phyloP scores from a whole-genome alignment of 2,797 vertebrate genomes.

The Eidolon dupreanum region DNA sequence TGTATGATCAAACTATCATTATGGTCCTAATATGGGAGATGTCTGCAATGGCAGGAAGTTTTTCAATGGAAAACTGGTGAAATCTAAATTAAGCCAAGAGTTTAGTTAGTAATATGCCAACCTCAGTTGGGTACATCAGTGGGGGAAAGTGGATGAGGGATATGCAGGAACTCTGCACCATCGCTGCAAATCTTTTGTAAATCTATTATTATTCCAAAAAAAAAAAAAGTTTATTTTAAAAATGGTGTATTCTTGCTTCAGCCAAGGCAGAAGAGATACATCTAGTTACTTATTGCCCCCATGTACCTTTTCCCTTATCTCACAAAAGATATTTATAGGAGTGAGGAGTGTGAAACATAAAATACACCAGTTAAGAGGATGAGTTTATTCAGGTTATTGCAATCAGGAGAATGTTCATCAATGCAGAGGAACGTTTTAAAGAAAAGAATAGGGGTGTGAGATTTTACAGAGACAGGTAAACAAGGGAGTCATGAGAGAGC shows the following conservation, averaged over 20 bases:
- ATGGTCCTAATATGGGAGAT: not conserved
- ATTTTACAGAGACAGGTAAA: not conserved
- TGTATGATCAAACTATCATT: not conserved
- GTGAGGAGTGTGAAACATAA: not conserved
- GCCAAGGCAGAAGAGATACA: not conserved
- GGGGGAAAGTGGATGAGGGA: not conserved
- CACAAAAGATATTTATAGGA: not conserved
- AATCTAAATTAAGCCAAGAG: not conserved
- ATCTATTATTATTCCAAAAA: not conserved
- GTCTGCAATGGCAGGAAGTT: not conserved
- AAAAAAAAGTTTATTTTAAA: not conserved
- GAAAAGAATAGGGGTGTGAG: not conserved
- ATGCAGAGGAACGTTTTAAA: not conserved
- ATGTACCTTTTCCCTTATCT: not conserved
- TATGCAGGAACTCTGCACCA: not conserved
- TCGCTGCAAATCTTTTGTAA: not conserved
- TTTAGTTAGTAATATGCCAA: not conserved
- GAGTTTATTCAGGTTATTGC: not conserved
- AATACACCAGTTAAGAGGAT: not conserved
- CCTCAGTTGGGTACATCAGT: not conserved
- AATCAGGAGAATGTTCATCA: not conserved
- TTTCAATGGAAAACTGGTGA: not conserved
- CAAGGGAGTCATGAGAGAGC: not conserved
- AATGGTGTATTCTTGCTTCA: not conserved
- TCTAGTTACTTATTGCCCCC: not conserved